Evolutionary conservation across 2,888 invertebrate genomes (phyloP).

Genomic region (Leptinotarsa juncta): DNA sequence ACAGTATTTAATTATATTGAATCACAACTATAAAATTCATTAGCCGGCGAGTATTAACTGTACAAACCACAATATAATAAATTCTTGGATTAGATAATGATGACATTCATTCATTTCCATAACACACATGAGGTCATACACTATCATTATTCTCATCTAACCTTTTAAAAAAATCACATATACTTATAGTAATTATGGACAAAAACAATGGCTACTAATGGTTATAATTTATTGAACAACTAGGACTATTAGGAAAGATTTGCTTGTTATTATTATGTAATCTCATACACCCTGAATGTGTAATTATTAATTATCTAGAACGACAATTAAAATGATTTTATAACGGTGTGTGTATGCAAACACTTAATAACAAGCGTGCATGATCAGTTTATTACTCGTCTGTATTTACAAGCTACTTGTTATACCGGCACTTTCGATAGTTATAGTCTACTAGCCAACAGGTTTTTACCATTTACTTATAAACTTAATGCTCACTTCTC

Average conservation of each 20-base stretch:
- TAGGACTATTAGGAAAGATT: slow-evolving; percentile 35
- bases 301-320: slow-evolving; percentile 36
- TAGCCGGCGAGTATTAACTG: too few species aligned
- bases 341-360: slow-evolving; percentile 23
- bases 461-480: not conserved
- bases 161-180: slow-evolving; percentile 2
- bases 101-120: slow-evolving; percentile 16
- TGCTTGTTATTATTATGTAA: slow-evolving; percentile 35
- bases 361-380: slow-evolving; percentile 25
- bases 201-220: slow-evolving; percentile 32
- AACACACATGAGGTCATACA: slow-evolving; percentile 11
- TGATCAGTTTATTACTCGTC: slow-evolving; percentile 23
- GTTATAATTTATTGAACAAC: slow-evolving; percentile 32
- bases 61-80: not conserved
- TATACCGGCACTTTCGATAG: slow-evolving; percentile 6
- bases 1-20: too few species aligned
- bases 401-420: slow-evolving; percentile 15
- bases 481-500: not conserved
- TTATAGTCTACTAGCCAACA: not conserved
- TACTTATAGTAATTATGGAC: slow-evolving; percentile 16
- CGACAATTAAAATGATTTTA: slow-evolving; percentile 32
- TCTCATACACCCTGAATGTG: slow-evolving; percentile 32
- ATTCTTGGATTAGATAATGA: slow-evolving; percentile 3
- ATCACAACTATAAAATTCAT: too few species aligned
- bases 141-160: slow-evolving; percentile 12